Conservation (phyloP, 2,113 vertebrate genomes). For the Paradisaea rubra region DNA sequence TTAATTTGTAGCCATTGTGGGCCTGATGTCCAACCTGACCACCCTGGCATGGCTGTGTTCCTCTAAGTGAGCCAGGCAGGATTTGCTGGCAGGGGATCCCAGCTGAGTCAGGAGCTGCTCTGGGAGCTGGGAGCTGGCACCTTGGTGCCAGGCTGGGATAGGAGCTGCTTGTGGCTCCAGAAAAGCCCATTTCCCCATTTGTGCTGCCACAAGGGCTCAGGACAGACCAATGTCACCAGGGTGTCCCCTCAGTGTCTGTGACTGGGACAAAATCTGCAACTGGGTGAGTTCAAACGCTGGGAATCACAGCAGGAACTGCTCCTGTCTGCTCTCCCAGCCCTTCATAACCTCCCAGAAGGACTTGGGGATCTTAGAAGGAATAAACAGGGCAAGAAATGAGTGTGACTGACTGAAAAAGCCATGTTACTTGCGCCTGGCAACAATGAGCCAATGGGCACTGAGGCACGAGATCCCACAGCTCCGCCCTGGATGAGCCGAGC, state of each 20-base stretch:
- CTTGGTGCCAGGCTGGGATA: not conserved
- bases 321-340: not conserved
- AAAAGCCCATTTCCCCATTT: not conserved
- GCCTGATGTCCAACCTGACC: not conserved
- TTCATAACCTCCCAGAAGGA: not conserved
- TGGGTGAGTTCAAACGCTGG: not conserved
- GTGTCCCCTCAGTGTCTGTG: not conserved
- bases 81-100: not conserved
- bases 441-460: not conserved
- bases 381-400: not conserved
- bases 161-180: not conserved
- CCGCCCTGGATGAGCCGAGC: not conserved
- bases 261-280: not conserved
- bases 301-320: not conserved
- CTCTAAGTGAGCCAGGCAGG: not conserved
- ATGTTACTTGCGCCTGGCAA: not conserved
- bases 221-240: fast-evolving
- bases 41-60: not conserved
- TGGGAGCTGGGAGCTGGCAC: not conserved
- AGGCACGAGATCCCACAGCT: not conserved
- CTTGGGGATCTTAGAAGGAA: not conserved
- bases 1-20: not conserved
- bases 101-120: not conserved
- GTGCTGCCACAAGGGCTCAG: not conserved
- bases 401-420: not conserved